Conservation (phyloP, 2,113 vertebrate genomes). For the Gallinago paraguaiae region DNA sequence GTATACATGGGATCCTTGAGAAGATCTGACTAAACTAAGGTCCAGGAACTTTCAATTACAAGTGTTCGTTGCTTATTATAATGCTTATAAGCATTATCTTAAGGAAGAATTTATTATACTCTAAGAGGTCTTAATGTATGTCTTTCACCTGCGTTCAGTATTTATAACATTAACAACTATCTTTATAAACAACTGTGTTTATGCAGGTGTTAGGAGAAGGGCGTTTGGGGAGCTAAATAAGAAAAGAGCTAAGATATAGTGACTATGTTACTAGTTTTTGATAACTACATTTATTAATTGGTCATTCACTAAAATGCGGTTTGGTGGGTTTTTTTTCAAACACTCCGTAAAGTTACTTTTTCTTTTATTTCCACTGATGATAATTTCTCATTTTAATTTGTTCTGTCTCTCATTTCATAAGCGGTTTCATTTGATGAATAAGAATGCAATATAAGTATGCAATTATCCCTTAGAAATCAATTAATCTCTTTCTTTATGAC, state of each 20-base stretch:
- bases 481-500: background rate
- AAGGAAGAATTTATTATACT: background rate
- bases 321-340: background rate
- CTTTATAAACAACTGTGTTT: background rate
- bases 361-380: background rate
- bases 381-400: background rate
- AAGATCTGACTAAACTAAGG: background rate
- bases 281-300: background rate
- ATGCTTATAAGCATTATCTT: background rate
- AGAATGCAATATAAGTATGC: background rate
- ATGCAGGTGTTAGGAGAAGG: background rate
- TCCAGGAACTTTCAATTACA: background rate
- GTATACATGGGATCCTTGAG: background rate
- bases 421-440: background rate
- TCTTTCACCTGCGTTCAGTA: background rate
- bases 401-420: background rate
- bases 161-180: background rate
- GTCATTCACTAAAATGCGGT: background rate
- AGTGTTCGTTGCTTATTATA: no score
- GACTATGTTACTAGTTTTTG: background rate
- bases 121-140: background rate
- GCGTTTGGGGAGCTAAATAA: background rate
- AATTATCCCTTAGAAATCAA: background rate
- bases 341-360: background rate
- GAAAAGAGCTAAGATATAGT: background rate